Evolutionary conservation across 1,140 invertebrate species (phyloP).

Genomic region (Drosophila lini): DNA sequence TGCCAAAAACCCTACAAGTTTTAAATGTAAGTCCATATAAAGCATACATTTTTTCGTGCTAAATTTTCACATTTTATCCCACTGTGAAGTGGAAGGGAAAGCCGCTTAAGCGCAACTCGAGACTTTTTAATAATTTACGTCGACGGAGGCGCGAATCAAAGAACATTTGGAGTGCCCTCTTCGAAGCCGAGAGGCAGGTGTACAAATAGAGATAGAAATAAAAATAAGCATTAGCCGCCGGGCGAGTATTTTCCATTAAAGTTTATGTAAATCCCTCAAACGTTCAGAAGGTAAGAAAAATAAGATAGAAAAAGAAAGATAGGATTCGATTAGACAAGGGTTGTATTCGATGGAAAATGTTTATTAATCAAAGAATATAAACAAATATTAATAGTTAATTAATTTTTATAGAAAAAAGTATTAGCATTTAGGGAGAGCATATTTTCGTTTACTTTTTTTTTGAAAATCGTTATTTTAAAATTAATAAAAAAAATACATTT

Average conservation of each 20-base stretch:
- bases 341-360: constrained; percentile 21
- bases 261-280: constrained; percentile 52
- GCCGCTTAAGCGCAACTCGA: constrained; percentile 70
- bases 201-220: constrained; percentile 55
- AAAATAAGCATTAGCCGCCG: constrained; percentile 52
- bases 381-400: background rate
- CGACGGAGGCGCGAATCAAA: constrained; percentile 57
- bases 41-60: background rate
- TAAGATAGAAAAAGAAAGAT: background rate
- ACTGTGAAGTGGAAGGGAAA: constrained; percentile 39
- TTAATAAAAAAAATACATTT: background rate
- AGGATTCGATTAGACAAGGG: constrained; percentile 26
- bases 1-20: background rate
- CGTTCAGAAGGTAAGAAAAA: background rate
- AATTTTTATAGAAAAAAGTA: background rate
- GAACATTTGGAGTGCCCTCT: constrained; percentile 47
- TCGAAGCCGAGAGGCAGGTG: constrained; percentile 50
- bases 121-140: constrained; percentile 77
- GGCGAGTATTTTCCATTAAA: constrained; percentile 36
- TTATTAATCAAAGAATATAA: no score
- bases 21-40: no score
- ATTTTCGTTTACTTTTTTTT: background rate
- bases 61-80: background rate
- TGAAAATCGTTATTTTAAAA: no score
- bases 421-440: background rate